phyloP scores from a whole-genome alignment of 1,140 invertebrate genomes.

The Lordiphosa stackelbergi region DNA sequence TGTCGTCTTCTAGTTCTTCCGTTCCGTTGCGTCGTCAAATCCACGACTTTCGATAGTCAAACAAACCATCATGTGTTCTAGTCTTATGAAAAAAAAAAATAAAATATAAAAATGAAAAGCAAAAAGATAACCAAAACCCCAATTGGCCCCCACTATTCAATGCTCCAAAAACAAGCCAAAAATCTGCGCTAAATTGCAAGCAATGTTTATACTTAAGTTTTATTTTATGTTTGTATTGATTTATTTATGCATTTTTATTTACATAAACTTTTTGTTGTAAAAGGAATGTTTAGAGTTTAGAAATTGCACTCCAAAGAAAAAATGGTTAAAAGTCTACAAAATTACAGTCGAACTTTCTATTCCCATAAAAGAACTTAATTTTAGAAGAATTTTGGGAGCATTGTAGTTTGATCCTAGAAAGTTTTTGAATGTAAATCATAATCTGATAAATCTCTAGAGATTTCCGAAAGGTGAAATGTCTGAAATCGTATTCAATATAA shows the following conservation, averaged over 20 bases:
- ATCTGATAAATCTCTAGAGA: no score
- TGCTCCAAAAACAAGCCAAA: slow-evolving; percentile 17
- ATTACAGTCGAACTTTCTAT: background rate
- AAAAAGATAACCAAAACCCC: slow-evolving; percentile 17
- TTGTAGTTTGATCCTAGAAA: no score
- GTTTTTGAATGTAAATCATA: no score
- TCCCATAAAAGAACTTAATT: no score
- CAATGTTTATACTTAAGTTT: slow-evolving; percentile 18
- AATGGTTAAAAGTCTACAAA: no score
- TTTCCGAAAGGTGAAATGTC: no score
- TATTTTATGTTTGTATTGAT: slow-evolving; percentile 13
- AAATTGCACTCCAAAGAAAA: slow-evolving; percentile 5
- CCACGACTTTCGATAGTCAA: slow-evolving; percentile 70
- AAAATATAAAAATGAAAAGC: slow-evolving; percentile 1
- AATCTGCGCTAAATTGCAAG: slow-evolving; percentile 39
- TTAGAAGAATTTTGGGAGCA: no score
- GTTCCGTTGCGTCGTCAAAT: slow-evolving; percentile 63
- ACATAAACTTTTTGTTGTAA: background rate
- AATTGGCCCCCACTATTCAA: slow-evolving; percentile 28
- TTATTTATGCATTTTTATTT: slow-evolving; percentile 25
- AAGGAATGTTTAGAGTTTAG: slow-evolving; percentile 23
- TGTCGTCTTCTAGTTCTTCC: slow-evolving; percentile 45
- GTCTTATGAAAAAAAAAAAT: slow-evolving; percentile 34
- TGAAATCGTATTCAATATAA: no score
- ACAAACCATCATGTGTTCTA: slow-evolving; percentile 14